phyloP scores from a whole-genome alignment of 2,797 vertebrate genomes.

The Malurus splendens region DNA sequence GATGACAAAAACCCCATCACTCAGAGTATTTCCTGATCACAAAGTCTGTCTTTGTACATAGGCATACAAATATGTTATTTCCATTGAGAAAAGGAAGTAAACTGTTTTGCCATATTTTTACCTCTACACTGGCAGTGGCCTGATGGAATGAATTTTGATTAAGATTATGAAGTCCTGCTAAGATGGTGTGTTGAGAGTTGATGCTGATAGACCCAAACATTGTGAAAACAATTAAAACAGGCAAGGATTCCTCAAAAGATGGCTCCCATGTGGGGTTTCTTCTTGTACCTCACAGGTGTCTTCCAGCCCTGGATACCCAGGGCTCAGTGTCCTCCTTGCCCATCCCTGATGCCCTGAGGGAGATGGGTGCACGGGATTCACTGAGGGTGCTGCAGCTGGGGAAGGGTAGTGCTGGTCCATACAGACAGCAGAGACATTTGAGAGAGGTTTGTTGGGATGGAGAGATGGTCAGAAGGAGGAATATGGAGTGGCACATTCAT shows the following conservation, averaged over 20 bases:
- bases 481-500: neutral
- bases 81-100: neutral
- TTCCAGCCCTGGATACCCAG: too few relatives aligned
- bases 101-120: neutral
- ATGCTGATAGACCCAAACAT: neutral
- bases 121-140: neutral
- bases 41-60: neutral
- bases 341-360: rapidly evolving
- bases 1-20: rapidly evolving
- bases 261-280: neutral
- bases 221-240: neutral
- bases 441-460: neutral
- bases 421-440: neutral
- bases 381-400: rapidly evolving
- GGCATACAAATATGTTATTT: neutral
- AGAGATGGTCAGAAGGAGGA: neutral
- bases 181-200: neutral
- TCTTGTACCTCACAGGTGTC: neutral
- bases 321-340: neutral
- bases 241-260: neutral
- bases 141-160: neutral
- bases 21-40: neutral
- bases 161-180: rapidly evolving
- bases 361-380: neutral
- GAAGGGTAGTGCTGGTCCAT: neutral